Conservation (phyloP, 2,113 vertebrate genomes). For the Amazona vittata region DNA sequence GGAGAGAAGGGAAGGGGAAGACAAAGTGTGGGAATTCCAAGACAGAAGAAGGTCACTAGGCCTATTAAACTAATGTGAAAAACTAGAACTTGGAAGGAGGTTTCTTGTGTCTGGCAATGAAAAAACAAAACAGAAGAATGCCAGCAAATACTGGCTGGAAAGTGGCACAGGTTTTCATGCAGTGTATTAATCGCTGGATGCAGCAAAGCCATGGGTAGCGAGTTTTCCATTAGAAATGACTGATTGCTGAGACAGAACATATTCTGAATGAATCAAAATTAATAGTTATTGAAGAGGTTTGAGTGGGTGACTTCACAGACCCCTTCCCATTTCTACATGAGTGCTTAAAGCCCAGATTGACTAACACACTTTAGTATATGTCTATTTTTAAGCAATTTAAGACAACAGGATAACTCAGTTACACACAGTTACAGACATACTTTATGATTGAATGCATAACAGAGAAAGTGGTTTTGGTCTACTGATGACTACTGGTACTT, state of each 20-base stretch:
- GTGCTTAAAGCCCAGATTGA: background rate
- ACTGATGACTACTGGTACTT: background rate
- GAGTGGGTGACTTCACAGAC: background rate
- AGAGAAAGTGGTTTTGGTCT: background rate
- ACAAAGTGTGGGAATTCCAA: background rate
- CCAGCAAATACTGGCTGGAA: background rate
- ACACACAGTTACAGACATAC: background rate
- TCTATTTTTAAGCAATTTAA: background rate
- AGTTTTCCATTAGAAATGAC: background rate
- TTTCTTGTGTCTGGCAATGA: background rate
- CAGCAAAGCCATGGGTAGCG: rapidly evolving
- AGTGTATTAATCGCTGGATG: background rate
- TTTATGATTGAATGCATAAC: background rate
- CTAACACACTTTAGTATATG: background rate
- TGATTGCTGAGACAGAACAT: background rate
- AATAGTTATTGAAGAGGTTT: rapidly evolving
- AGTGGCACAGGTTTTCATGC: background rate
- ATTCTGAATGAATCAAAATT: background rate
- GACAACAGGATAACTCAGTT: background rate
- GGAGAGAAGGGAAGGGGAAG: background rate
- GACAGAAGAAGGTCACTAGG: background rate
- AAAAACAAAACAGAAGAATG: background rate
- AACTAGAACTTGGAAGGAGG: background rate
- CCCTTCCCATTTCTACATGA: background rate
- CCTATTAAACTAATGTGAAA: background rate